A percentile compares a stretch with the other conserved stretches of the same genome.
Conservation (phyloP, 2,113 vertebrate species). For the Cynopterus brachyotis region DNA sequence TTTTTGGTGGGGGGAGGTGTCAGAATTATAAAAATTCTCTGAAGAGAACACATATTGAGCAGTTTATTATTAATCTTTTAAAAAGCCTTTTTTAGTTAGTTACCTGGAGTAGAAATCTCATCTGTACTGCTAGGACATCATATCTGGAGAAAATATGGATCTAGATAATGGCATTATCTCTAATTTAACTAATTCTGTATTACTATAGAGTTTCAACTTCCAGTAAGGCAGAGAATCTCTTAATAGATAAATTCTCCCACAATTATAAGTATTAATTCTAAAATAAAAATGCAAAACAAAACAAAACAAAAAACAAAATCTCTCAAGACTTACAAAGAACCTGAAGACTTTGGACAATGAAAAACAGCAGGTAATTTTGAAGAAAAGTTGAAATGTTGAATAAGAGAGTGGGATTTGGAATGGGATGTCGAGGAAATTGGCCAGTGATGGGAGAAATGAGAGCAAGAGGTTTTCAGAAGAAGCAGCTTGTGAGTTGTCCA, state of each 20-base stretch:
- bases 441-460: not conserved
- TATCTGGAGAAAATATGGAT: not conserved
- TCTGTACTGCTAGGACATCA: not conserved
- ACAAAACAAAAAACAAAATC: not conserved
- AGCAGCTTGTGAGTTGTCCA: rapidly evolving
- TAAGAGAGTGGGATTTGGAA: not conserved
- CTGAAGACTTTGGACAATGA: not conserved
- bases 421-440: not conserved
- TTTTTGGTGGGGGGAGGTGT: not conserved
- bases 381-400: not conserved
- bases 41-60: not conserved
- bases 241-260: not conserved
- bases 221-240: not conserved
- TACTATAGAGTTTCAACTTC: not conserved
- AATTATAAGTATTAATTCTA: not conserved
- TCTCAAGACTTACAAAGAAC: not conserved
- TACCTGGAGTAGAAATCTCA: not conserved
- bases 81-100: not conserved
- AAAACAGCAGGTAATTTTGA: not conserved
- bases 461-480: not conserved
- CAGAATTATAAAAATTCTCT: not conserved
- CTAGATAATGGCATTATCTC: not conserved
- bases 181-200: not conserved
- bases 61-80: not conserved
- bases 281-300: not conserved